These are phyloP conservation scores for Prionace glauca DNA, from an alignment of 2,797 vertebrate genomes.

Conservation along the genomic window DNA sequence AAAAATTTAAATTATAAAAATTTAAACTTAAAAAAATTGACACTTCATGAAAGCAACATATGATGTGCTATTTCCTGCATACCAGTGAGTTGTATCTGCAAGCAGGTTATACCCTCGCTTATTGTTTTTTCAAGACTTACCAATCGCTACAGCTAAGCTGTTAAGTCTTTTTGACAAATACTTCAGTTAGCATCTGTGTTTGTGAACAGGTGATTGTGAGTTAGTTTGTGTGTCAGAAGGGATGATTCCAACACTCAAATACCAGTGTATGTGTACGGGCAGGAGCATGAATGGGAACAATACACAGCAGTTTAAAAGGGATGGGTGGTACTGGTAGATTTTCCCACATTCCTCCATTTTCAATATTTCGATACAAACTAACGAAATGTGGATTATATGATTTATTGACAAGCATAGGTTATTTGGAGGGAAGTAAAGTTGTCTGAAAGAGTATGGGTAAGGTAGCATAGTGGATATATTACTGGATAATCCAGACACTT, in stretches of 20 bases:
- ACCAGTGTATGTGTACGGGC: neutral
- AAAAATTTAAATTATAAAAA: neutral
- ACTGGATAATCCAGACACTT: neutral
- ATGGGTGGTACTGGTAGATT: neutral
- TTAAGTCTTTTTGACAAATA: constrained; percentile 16
- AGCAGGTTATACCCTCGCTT: constrained; percentile 49
- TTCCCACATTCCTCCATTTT: neutral
- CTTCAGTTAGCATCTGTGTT: neutral
- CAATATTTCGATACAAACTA: neutral
- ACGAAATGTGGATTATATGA: neutral
- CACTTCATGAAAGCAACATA: constrained; percentile 46
- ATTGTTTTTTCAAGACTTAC: constrained; percentile 43
- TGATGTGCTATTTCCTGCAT: constrained; percentile 54
- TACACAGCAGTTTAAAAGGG: neutral
- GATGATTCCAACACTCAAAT: neutral
- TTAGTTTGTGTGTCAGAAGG: constrained; percentile 18
- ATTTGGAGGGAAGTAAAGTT: neutral
- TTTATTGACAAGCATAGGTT: neutral
- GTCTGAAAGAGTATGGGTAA: neutral
- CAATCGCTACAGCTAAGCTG: neutral
- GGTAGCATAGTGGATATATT: neutral
- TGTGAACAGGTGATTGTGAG: neutral
- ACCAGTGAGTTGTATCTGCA: constrained; percentile 44
- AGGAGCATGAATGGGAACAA: neutral
- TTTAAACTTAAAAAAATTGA: neutral